phyloP scores from a whole-genome alignment of 2,797 vertebrate genomes.

The Crax fasciolata region DNA sequence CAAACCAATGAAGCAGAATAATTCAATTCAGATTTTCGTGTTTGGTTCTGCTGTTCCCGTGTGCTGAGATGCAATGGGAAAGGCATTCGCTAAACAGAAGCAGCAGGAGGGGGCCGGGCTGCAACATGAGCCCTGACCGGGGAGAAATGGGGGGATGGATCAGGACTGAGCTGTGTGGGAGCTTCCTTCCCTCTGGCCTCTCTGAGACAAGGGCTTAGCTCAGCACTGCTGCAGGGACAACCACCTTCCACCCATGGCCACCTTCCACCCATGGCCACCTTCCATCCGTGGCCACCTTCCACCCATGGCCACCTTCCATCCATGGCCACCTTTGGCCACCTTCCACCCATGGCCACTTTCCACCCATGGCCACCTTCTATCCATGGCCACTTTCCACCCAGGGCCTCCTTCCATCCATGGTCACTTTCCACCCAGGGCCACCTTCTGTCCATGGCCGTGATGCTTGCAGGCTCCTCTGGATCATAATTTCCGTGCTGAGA shows the following conservation, averaged over 20 bases:
- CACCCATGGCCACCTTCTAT: too few relatives aligned
- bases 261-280: too few relatives aligned
- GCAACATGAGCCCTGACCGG: neutral
- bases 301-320: too few relatives aligned
- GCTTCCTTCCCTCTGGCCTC: neutral
- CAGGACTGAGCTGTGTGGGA: neutral
- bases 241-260: neutral
- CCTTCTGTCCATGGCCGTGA: neutral
- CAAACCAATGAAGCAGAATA: neutral
- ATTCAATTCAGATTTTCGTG: neutral
- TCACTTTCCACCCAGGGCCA: too few relatives aligned
- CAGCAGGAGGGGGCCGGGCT: neutral
- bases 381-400: too few relatives aligned
- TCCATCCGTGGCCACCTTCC: too few relatives aligned
- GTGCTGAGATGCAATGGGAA: conserved; percentile 11
- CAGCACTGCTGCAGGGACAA: neutral
- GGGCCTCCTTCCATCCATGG: too few relatives aligned
- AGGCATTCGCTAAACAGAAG: neutral
- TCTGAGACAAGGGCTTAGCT: neutral
- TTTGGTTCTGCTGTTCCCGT: neutral
- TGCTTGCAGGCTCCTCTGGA: neutral
- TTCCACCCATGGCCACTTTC: too few relatives aligned
- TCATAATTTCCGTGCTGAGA: neutral
- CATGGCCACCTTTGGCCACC: too few relatives aligned
- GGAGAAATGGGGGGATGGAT: neutral